A percentile compares a stretch with the other conserved stretches of the same genome.
Evolutionary conservation across 37 sponge, comb jelly and placozoan species (phyloP).

Genomic region (Geodia barretti): DNA sequence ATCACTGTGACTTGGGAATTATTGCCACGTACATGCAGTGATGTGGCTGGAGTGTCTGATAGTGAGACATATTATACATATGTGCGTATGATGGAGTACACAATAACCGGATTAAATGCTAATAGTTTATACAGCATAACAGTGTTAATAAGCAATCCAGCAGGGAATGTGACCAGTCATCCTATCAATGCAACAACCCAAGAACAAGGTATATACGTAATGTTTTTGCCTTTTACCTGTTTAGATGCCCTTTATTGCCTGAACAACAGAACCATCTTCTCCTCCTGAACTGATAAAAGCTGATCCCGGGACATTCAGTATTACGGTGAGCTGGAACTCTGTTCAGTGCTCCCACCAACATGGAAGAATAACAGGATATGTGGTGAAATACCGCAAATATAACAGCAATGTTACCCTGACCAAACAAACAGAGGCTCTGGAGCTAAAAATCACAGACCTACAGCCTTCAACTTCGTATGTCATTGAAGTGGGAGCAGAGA

Average conservation of each 20-base stretch:
- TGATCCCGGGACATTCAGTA: background rate
- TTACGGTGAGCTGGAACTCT: background rate
- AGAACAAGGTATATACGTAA: background rate
- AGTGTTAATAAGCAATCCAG: background rate
- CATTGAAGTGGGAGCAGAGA: constrained; percentile 31
- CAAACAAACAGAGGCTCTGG: background rate
- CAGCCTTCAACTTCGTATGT: constrained; percentile 5
- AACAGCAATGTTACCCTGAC: background rate
- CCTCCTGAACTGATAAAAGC: background rate
- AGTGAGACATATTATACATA: background rate
- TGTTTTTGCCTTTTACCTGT: background rate
- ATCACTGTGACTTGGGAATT: background rate
- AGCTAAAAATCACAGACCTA: background rate
- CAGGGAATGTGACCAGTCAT: background rate
- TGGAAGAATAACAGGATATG: background rate
- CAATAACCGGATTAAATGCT: background rate
- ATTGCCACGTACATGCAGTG: background rate
- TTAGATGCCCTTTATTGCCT: background rate
- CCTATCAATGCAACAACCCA: background rate
- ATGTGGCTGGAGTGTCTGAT: background rate
- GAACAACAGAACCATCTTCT: background rate
- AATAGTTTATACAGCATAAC: background rate
- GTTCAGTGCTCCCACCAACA: background rate
- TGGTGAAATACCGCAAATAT: background rate
- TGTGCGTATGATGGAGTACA: background rate